phyloP scores from a whole-genome alignment of 2,797 vertebrate species.

The Lagorchestes hirsutus region DNA sequence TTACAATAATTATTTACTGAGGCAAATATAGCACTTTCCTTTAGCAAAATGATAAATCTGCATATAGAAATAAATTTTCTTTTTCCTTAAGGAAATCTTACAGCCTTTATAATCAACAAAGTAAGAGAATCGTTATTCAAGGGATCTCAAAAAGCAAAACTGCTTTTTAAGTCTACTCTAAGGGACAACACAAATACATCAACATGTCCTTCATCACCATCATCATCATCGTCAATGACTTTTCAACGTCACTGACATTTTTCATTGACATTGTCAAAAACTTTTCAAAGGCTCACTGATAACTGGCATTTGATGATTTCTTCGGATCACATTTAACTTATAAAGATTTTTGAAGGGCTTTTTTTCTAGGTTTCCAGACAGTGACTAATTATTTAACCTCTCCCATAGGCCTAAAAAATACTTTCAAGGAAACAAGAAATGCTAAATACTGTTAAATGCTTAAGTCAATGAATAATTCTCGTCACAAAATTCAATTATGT shows the following conservation, averaged over 20 bases:
- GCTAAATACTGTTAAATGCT: slow-evolving; percentile 67
- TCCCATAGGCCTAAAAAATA: slow-evolving; percentile 44
- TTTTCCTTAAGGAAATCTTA: slow-evolving; percentile 50
- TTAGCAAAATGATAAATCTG: slow-evolving; percentile 64
- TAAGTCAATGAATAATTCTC: slow-evolving; percentile 73
- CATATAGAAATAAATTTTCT: slow-evolving; percentile 45
- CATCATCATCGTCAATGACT: slow-evolving; percentile 42
- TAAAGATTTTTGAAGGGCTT: slow-evolving; percentile 21
- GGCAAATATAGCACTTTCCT: slow-evolving; percentile 32
- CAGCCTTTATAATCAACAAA: slow-evolving; percentile 60
- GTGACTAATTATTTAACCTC: slow-evolving; percentile 24
- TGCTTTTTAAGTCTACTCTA: slow-evolving; percentile 41
- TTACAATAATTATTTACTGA: slow-evolving; percentile 47
- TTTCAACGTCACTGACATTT: slow-evolving; percentile 21
- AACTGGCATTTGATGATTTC: slow-evolving; percentile 54
- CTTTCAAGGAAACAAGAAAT: slow-evolving; percentile 70
- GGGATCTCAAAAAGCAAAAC: slow-evolving; percentile 43
- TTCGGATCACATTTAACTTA: slow-evolving; percentile 46
- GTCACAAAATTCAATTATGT: slow-evolving; percentile 75
- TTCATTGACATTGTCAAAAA: slow-evolving; percentile 13
- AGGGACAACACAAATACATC: slow-evolving; percentile 68
- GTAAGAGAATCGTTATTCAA: slow-evolving; percentile 66
- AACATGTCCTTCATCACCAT: neutral
- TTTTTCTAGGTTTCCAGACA: slow-evolving; percentile 57
- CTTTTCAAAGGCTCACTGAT: slow-evolving; percentile 58